These are phyloP conservation scores for Syndactyla subalaris DNA, from an alignment of 2,797 vertebrate species.

Conservation along the genomic window DNA sequence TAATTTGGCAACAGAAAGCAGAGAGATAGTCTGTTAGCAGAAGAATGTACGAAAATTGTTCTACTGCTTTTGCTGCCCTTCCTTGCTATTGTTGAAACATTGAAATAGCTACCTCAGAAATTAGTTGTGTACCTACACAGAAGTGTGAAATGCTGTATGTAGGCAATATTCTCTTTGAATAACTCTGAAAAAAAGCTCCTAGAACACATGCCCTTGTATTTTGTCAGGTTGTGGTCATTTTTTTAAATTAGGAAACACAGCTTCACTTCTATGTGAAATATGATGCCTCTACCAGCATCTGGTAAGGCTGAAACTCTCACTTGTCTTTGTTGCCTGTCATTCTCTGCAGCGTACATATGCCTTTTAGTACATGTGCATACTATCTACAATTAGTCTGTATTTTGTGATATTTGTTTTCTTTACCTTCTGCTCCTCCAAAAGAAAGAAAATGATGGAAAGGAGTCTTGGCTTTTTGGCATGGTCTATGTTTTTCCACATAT, in stretches of 20 bases:
- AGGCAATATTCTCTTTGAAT: neutral
- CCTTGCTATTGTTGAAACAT: neutral
- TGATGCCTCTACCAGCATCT: neutral
- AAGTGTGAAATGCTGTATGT: neutral
- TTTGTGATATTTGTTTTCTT: neutral
- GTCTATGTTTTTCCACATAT: neutral
- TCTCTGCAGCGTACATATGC: neutral
- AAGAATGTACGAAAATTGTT: neutral
- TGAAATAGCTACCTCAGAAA: neutral
- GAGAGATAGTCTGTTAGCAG: neutral
- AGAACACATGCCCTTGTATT: neutral
- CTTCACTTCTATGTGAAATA: neutral
- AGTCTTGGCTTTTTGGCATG: neutral
- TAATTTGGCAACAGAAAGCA: neutral
- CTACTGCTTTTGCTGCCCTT: neutral
- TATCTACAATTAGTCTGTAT: neutral
- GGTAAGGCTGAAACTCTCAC: neutral
- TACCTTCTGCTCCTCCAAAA: neutral
- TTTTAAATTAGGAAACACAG: neutral
- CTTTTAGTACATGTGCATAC: neutral
- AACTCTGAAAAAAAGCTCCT: neutral
- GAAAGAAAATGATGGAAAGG: neutral
- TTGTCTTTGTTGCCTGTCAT: neutral
- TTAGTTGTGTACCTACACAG: neutral
- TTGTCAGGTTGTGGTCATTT: neutral